A percentile compares a stretch with the other conserved stretches of the same genome.
phyloP scores from a whole-genome alignment of 2,113 vertebrate genomes.

The Anguilla japonica region DNA sequence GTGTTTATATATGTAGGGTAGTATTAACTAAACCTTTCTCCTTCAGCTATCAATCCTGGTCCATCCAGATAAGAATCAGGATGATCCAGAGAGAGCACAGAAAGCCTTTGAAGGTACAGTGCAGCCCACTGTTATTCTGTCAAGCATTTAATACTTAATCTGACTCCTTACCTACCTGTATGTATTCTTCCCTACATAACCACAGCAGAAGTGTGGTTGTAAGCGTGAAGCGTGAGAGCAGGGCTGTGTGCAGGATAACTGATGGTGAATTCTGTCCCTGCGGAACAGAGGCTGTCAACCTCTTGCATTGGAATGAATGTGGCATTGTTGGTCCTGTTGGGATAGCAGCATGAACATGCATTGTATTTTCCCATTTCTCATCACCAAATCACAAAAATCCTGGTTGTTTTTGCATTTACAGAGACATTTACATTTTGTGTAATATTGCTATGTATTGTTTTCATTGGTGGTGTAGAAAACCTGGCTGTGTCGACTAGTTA shows the following conservation, averaged over 20 bases:
- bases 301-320: not conserved
- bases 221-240: not conserved
- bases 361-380: not conserved
- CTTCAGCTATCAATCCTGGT: constrained; percentile 92
- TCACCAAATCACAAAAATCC: not conserved
- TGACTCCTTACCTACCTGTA: not conserved
- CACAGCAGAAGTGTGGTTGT: not conserved
- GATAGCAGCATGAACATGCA: not conserved
- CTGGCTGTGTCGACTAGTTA: not conserved
- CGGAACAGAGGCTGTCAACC: not conserved
- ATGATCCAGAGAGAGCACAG: constrained; percentile 89
- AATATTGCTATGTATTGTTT: not conserved
- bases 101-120: constrained; percentile 92
- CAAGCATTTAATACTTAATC: not conserved
- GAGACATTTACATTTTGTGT: not conserved
- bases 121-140: not conserved
- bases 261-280: not conserved
- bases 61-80: constrained; percentile 98
- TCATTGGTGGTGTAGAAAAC: not conserved
- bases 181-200: not conserved
- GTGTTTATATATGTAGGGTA: not conserved
- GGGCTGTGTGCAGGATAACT: too few relatives aligned
- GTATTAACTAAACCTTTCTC: constrained; percentile 30
- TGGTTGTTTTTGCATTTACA: not conserved
- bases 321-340: not conserved